Evolutionary conservation across 2,888 invertebrate genomes (phyloP), one percentile per base, ranked within the genome.

Genomic region (Sceliomorpha sp.): DNA sequence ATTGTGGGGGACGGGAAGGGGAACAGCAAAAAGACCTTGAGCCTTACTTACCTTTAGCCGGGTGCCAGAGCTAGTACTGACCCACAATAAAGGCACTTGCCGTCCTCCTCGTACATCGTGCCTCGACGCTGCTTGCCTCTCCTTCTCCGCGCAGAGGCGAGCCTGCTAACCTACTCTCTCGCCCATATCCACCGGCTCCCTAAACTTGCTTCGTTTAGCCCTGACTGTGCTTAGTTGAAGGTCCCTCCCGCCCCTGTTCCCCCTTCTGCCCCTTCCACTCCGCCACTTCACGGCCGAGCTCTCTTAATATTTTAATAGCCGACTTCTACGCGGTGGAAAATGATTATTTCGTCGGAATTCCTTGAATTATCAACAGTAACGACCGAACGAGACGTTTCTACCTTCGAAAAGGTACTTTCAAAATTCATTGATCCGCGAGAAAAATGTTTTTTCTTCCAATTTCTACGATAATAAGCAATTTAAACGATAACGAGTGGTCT

Each of bases 1-100:
- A n/a, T n/a, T n/a, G n/a, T n/a, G n/a, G n/a, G n/a, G n/a, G n/a
- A n/a, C n/a, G n/a, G n/a, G n/a, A 73, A 77, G 78, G 79, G 79
- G 67, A 62, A 47, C 39, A 47, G 53, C 70, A 62, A 78, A 73
- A 78, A 82, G 85, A 83, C 86, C 86, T 87, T 86, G 87, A 86
- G 78, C 77, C 74, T 51, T 66, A 75, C 77, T 79, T 79, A 83
- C 77, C 77, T n/a, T n/a, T 67, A 79, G 81, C 81, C 83, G 82
- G 83, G 82, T 82, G 81, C 77, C 80, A 78, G 60, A 63, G 80
- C 82, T 83, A 83, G 81, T 79, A 81, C 85, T 87, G 88, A 88
- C 87, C 87, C 87, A 87, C 85, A 86, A 87, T 87, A 85, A 87
- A 86, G 84, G 84, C 87, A 86, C 87, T 86, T 86, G 87, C 85